A percentile compares a stretch with the other conserved stretches of the same genome.
Evolutionary conservation across 2,797 vertebrate genomes (phyloP).

Genomic region (Merluccius polli): DNA sequence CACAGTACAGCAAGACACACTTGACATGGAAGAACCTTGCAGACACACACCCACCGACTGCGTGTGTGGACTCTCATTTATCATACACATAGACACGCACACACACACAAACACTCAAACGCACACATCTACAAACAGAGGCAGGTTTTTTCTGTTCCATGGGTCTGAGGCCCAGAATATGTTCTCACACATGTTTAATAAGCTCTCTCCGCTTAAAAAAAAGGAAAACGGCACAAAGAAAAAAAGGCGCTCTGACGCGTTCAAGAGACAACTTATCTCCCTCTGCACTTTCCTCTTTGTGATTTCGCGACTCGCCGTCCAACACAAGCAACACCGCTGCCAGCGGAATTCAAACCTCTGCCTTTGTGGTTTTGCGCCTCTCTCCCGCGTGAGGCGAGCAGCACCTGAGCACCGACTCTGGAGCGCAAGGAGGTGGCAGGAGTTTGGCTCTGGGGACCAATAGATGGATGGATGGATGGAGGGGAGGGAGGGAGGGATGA

Average conservation of each 20-base stretch:
- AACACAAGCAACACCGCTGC: background rate
- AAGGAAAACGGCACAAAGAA: background rate
- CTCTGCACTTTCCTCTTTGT: background rate
- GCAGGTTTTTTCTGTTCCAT: background rate
- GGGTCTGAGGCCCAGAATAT: background rate
- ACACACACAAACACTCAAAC: conserved; percentile 10
- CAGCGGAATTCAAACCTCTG: background rate
- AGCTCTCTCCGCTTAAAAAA: background rate
- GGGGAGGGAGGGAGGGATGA: background rate
- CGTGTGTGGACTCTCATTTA: too few relatives aligned
- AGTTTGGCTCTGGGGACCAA: background rate
- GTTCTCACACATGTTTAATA: background rate
- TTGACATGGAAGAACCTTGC: conserved; percentile 35
- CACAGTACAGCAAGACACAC: conserved; percentile 27
- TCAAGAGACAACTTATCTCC: conserved; percentile 1
- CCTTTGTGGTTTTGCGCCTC: background rate
- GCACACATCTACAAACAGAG: background rate
- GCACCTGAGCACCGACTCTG: background rate
- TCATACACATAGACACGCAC: background rate
- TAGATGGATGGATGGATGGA: background rate
- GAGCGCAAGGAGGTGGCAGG: background rate
- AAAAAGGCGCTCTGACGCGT: background rate
- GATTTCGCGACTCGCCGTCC: background rate
- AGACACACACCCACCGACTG: conserved; percentile 17
- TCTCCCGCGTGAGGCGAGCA: background rate